Base-by-base conservation (phyloP, 2,888 invertebrate genomes). In the Pogonocherus hispidulus region DNA sequence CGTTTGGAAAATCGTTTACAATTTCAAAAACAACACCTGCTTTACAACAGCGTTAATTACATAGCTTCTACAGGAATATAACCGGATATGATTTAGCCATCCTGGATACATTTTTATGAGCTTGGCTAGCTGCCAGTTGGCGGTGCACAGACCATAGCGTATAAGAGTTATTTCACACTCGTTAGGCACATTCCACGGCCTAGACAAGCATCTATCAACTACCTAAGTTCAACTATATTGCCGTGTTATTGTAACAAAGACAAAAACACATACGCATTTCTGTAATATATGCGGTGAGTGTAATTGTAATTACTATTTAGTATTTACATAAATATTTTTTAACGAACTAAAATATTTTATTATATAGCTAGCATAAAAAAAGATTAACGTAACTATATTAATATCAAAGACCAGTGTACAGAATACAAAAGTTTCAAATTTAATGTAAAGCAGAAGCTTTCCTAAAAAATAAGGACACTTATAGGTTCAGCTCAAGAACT, bases 81-180 rank as follows among this genome's bases (percentile, higher is more conserved):
- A 27, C 27, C 59, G 59, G 59, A 59, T 59, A 59, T 47, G 47
- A 59, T 59, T 59, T 59, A 59, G 59, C 46, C 59, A 59, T 59
- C 59, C 59, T 59, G 59, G 20, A 47, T 18, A 32, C 8, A 46
- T 59, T 59, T 59, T 59, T 59, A 59, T 32, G 57, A 52, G 44
- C 44, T 63, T 67, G 67, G 67, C 67, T 57, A n/a, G 20, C 22
- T 46, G 67, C 67, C 67, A 67, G 67, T 67, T 67, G 54, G 67
- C 63, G 57, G 47, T 52, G 49, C 67, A 67, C 41, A 32, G 55
- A 62, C 54, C 55, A 44, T 62, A 22, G 49, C 41, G 32, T 63
- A 56, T 32, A 18, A 59, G n/a, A n/a, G 59, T 47, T 47, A 59
- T 59, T 59, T 59, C 59, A 59, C 59, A 59, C 59, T 47, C 46